phyloP scores from a whole-genome alignment of 64 coral and sea anemone genomes.

The Montipora cactus region DNA sequence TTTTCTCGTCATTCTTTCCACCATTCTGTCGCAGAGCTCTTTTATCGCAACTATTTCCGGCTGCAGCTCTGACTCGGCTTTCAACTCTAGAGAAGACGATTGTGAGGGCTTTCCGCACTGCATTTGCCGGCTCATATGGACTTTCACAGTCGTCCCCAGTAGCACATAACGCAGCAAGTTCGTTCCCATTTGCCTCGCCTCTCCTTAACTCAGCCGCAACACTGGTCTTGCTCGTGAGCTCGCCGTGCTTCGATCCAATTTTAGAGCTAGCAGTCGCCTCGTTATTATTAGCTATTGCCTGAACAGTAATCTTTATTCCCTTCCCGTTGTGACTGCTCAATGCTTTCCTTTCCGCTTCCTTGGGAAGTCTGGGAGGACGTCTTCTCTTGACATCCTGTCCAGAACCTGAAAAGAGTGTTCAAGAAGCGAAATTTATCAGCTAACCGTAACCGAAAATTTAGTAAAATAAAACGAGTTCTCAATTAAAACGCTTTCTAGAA shows the following conservation, averaged over 20 bases:
- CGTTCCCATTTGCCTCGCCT: no score
- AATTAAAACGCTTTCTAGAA: not conserved
- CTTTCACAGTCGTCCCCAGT: not conserved
- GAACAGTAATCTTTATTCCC: not conserved
- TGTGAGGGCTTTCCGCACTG: not conserved
- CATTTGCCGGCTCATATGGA: not conserved
- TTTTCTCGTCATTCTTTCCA: not conserved
- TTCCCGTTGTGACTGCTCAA: not conserved
- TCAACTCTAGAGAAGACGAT: not conserved
- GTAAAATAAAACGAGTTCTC: no score
- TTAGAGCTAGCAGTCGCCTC: not conserved
- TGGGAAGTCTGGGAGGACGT: not conserved
- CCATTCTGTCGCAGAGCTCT: not conserved
- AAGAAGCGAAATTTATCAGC: no score
- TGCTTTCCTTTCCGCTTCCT: not conserved
- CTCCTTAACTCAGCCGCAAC: not conserved
- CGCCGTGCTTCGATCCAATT: not conserved
- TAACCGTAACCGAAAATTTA: no score
- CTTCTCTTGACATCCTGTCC: not conserved
- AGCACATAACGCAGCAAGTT: not conserved
- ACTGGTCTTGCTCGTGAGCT: not conserved
- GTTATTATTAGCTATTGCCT: not conserved
- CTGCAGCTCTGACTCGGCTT: not conserved
- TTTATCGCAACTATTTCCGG: not conserved
- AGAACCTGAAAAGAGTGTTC: not conserved